Evolutionary conservation across 2,888 invertebrate species (phyloP).

Genomic region (Sialis fuliginosa): DNA sequence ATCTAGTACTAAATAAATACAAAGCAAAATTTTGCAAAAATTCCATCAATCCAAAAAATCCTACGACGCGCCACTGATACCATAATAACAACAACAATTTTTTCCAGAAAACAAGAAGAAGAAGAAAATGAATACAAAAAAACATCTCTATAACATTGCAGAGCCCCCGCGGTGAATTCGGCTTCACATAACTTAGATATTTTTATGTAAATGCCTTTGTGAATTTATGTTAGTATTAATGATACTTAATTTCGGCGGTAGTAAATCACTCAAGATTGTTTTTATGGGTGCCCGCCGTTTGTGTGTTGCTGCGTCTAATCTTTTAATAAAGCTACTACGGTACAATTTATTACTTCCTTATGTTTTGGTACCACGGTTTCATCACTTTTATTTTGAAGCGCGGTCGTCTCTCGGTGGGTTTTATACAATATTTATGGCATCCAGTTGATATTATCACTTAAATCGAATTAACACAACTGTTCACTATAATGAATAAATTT

Average conservation of each 20-base stretch:
- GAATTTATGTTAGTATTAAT: constrained; percentile 2
- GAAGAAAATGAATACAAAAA: too few species aligned
- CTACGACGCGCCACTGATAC: too few species aligned
- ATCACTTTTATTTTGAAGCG: background rate
- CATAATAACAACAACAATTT: too few species aligned
- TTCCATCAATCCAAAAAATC: too few species aligned
- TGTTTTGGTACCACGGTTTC: background rate
- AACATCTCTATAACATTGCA: background rate
- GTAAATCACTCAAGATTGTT: constrained; percentile 2
- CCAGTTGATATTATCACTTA: too few species aligned
- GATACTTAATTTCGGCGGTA: constrained; percentile 1
- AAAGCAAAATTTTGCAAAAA: too few species aligned
- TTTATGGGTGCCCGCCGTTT: background rate
- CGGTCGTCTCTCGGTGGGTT: too few species aligned
- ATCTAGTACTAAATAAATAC: too few species aligned
- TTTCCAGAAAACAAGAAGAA: too few species aligned
- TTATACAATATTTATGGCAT: too few species aligned
- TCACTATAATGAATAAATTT: too few species aligned
- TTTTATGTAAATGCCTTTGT: constrained; percentile 3
- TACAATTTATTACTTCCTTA: constrained; percentile 2
- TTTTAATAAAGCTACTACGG: constrained; percentile 3
- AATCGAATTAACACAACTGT: too few species aligned
- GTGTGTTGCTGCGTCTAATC: constrained; percentile 1
- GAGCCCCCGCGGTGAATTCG: background rate
- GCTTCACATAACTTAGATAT: constrained; percentile 1